Percentiles rank a stretch among this genome's conserved stretches.
Conservation (phyloP, 2,888 invertebrate genomes). For the Leptopilina drosophilae region DNA sequence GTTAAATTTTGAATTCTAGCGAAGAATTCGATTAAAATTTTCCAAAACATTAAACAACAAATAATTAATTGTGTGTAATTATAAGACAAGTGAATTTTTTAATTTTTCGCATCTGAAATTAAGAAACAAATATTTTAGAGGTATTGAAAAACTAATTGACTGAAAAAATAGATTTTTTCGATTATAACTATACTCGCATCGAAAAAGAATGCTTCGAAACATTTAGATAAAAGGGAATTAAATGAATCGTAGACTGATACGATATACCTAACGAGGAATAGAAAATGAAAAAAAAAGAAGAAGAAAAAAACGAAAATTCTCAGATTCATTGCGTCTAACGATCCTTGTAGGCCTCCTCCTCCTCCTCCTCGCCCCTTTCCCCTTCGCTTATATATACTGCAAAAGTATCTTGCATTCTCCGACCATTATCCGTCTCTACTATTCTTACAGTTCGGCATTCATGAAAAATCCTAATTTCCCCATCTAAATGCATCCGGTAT, state of each 20-base stretch:
- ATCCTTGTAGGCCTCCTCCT: constrained; percentile 57
- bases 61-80: no score
- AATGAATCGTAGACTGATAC: background rate
- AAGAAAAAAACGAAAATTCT: constrained; percentile 46
- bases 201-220: background rate
- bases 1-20: no score
- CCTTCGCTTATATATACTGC: background rate
- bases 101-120: no score
- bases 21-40: no score
- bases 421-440: constrained; percentile 54
- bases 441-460: constrained; percentile 50
- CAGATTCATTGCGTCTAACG: constrained; percentile 62
- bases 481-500: constrained; percentile 70
- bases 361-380: constrained; percentile 37
- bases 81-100: no score
- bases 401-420: constrained; percentile 54
- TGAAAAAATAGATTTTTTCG: background rate
- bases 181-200: background rate
- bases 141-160: background rate
- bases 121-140: background rate
- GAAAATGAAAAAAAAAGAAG: constrained; percentile 39
- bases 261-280: constrained; percentile 8
- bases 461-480: constrained; percentile 68
- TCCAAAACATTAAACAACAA: no score
- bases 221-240: constrained; percentile 8